Evolutionary conservation across 2,888 invertebrate genomes (phyloP), one percentile per base, ranked within the genome.

Genomic region (Ceraclea dissimilis): DNA sequence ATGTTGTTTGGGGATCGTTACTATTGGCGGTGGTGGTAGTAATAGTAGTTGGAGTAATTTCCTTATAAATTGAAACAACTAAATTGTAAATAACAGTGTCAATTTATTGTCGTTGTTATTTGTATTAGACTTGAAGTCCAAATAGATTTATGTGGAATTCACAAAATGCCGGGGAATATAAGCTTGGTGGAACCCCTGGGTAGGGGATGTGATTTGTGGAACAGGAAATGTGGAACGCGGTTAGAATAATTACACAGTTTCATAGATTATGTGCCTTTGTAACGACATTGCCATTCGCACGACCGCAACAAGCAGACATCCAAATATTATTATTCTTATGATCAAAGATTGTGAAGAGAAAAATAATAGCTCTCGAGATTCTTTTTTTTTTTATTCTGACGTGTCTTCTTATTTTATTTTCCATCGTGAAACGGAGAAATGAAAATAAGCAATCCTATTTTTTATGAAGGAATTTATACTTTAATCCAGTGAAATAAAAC

Each of bases 181-280:
- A 16, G 39, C 39, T 39, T 39, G 11, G 39, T 39, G 16, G 13
- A n/a, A 39, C 26, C 26, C 26, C 26, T n/a, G 26, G 26, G 39
- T n/a, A 39, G 48, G 57, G 60, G 56, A 53, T 44, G 58, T 60
- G 60, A 60, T 60, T 60, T 60, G 60, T 60, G 58, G 60, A 53
- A 52, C 54, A 54, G 60, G 55, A 60, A 57, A 49, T 39, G 55
- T 52, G 55, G 55, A 52, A 60, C 58, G 58, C 56, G 58, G 56
- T 44, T 22, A 56, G 60, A 60, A 58, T 60, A 60, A 60, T 60
- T 59, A 54, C 59, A 26, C 49, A 49, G 22, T 49, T 49, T n/a
- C 49, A 49, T 49, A 49, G 49, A 49, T 49, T 47, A 47, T 47
- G 47, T 13, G 39, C 39, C 39, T 39, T 39, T 39, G 39, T 39